Percentiles rank a stretch among this genome's conserved stretches.
These are phyloP conservation scores for Lamellibrachia luymesi DNA, from an alignment of 1,140 invertebrate genomes.

Conservation along the genomic window DNA sequence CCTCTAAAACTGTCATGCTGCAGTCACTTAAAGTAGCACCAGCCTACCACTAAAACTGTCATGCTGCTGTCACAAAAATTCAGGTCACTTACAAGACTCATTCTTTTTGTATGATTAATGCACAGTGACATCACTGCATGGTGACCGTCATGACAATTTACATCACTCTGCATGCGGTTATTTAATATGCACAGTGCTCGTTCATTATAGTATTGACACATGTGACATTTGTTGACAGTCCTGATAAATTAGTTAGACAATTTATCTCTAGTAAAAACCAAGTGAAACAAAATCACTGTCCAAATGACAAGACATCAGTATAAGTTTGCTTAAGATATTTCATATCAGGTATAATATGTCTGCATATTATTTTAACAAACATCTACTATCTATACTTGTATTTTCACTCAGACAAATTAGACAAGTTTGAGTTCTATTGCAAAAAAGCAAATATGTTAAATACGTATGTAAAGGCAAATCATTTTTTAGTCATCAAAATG, in stretches of 20 bases:
- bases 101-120: background rate
- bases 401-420: too few relatives aligned
- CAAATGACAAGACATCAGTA: too few relatives aligned
- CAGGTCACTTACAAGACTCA: background rate
- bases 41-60: background rate
- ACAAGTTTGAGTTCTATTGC: too few relatives aligned
- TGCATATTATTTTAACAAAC: too few relatives aligned
- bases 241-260: background rate
- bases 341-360: too few relatives aligned
- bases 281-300: too few relatives aligned
- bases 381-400: too few relatives aligned
- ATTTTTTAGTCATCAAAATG: too few relatives aligned
- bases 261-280: background rate
- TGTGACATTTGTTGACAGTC: background rate
- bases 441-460: too few relatives aligned
- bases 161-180: background rate
- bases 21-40: background rate
- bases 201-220: background rate
- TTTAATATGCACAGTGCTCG: background rate
- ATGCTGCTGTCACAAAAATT: background rate
- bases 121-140: background rate
- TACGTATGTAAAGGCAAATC: too few relatives aligned
- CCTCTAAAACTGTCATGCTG: too few relatives aligned
- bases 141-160: background rate
- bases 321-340: too few relatives aligned